phyloP scores from a whole-genome alignment of 2,797 vertebrate genomes.

The Scyliorhinus canicula region DNA sequence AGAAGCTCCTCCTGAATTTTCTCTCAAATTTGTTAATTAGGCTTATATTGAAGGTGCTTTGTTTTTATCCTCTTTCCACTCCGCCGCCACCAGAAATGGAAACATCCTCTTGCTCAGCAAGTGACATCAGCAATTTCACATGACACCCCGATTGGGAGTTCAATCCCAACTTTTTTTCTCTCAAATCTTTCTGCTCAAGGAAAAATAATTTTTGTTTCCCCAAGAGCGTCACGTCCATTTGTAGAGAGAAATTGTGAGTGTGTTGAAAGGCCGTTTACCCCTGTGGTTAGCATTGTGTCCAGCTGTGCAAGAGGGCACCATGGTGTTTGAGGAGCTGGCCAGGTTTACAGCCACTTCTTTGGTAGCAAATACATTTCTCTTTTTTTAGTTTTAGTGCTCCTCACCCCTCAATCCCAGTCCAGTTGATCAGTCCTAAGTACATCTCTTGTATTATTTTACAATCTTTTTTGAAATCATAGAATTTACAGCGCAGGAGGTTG shows the following conservation, averaged over 20 bases:
- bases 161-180: background rate
- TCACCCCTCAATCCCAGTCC: too few species aligned
- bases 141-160: background rate
- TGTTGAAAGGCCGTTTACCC: background rate
- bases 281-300: background rate
- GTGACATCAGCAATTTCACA: background rate
- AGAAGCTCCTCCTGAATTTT: background rate
- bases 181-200: background rate
- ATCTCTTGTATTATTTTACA: background rate
- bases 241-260: background rate
- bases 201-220: background rate
- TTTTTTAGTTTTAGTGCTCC: background rate
- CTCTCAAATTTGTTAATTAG: background rate
- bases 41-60: background rate
- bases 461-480: background rate
- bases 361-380: background rate
- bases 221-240: too few species aligned
- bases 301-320: background rate
- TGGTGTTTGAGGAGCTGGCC: background rate
- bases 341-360: background rate
- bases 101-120: background rate
- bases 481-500: too few species aligned
- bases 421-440: background rate
- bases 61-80: background rate
- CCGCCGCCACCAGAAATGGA: background rate